Conservation (phyloP, 2,888 invertebrate genomes). For the Cheilosia pagana region DNA sequence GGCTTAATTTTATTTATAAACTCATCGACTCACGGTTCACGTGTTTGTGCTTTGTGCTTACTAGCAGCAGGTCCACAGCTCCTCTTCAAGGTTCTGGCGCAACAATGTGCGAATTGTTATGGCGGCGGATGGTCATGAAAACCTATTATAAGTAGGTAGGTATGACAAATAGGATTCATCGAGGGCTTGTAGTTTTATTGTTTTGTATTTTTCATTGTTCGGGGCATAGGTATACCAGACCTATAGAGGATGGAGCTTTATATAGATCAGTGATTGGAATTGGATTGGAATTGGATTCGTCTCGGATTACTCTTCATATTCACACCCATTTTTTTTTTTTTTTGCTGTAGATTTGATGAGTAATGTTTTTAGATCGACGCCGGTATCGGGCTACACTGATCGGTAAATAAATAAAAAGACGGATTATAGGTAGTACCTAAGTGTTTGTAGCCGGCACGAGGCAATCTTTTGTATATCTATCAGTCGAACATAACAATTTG, state of each 20-base stretch:
- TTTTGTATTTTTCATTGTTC: constrained; percentile 37
- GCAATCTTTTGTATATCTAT: constrained; percentile 17
- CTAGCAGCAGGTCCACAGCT: constrained; percentile 37
- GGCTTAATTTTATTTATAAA: constrained; percentile 20
- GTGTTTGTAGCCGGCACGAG: constrained; percentile 23
- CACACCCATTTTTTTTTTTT: constrained; percentile 39
- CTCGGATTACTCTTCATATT: constrained; percentile 50
- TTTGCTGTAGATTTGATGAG: background rate
- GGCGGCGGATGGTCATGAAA: constrained; percentile 25
- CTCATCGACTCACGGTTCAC: constrained; percentile 32
- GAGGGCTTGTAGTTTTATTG: constrained; percentile 12
- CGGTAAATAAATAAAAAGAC: constrained; percentile 14
- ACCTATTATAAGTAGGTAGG: constrained; percentile 63
- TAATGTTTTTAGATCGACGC: constrained; percentile 15
- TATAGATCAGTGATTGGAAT: constrained; percentile 18
- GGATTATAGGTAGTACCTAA: constrained; percentile 10
- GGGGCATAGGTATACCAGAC: constrained; percentile 10
- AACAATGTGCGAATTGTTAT: constrained; percentile 39
- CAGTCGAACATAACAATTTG: too few species aligned
- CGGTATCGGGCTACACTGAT: constrained; percentile 29
- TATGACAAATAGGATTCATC: constrained; percentile 67
- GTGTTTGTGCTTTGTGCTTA: constrained; percentile 7
- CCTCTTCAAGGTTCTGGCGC: constrained; percentile 29
- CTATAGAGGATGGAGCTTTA: background rate
- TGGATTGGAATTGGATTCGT: constrained; percentile 3